Conservation (phyloP, 2,797 vertebrate species). For the Spondyliosoma cantharus region DNA sequence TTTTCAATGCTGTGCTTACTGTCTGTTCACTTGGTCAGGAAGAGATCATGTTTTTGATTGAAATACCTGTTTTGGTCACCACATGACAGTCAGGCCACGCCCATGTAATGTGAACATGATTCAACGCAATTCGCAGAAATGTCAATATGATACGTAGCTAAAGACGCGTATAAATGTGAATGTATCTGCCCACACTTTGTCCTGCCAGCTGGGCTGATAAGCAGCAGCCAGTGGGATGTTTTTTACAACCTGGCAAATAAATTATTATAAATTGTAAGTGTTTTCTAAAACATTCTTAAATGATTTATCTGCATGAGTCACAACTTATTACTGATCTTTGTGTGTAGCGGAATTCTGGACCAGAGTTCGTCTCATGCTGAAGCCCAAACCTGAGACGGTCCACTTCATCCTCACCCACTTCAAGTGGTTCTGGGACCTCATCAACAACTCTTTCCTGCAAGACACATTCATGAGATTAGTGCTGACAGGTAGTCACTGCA, state of each 20-base stretch:
- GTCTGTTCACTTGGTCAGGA: too few species aligned
- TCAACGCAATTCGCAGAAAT: too few species aligned
- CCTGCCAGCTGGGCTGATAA: neutral
- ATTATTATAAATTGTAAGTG: neutral
- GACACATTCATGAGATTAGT: slow-evolving; percentile 89
- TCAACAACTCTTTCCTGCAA: slow-evolving; percentile 90
- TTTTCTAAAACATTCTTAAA: neutral
- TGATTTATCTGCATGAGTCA: neutral
- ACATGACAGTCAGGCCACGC: too few species aligned
- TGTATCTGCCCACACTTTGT: too few species aligned
- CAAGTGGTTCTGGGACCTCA: slow-evolving; percentile 90
- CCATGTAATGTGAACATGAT: too few species aligned
- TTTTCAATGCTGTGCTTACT: too few species aligned
- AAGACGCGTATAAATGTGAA: too few species aligned
- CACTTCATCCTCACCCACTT: slow-evolving; percentile 93
- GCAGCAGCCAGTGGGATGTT: neutral
- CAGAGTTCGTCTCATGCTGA: slow-evolving; percentile 81
- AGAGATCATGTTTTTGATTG: too few species aligned
- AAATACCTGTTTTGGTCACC: too few species aligned
- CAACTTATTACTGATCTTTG: slow-evolving; percentile 1
- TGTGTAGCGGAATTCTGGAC: slow-evolving; percentile 89
- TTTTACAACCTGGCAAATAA: neutral
- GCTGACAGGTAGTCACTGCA: slow-evolving; percentile 85
- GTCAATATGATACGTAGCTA: too few species aligned
- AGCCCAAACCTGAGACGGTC: slow-evolving; percentile 84